These are phyloP conservation scores for Xylocopa sonorina DNA, from an alignment of 1,140 invertebrate species.

Conservation along the genomic window DNA sequence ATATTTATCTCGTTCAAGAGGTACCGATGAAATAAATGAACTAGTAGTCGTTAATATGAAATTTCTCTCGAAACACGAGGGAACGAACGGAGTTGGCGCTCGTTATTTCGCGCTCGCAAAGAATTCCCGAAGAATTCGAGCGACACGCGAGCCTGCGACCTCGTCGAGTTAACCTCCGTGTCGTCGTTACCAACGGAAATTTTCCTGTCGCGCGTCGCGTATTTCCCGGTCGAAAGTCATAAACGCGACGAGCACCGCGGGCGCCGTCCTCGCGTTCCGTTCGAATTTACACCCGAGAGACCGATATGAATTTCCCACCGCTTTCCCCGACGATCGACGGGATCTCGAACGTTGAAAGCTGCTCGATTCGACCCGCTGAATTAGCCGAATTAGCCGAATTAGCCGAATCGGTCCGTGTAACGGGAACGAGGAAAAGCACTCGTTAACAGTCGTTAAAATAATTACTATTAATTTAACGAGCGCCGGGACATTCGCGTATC, in stretches of 20 bases:
- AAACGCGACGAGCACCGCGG: too few species aligned
- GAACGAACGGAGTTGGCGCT: neutral
- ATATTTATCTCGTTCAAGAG: too few species aligned
- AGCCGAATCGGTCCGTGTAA: too few species aligned
- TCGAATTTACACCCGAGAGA: neutral
- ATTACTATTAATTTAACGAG: constrained; percentile 51
- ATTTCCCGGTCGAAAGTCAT: neutral
- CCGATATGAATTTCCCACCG: constrained; percentile 21
- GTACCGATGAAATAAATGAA: too few species aligned
- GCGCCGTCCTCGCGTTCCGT: too few species aligned
- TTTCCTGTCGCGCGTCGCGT: neutral
- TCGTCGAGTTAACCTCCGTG: neutral
- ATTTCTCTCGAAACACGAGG: too few species aligned
- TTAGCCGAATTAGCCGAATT: too few species aligned
- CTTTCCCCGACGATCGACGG: neutral
- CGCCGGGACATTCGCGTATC: neutral
- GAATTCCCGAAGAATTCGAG: neutral
- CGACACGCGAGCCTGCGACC: neutral
- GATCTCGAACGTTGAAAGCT: neutral
- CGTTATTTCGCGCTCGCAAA: constrained; percentile 20
- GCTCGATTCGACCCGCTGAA: neutral
- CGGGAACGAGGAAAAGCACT: too few species aligned
- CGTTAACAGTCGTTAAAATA: constrained; percentile 47
- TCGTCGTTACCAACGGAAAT: neutral
- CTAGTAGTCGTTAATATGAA: too few species aligned